Percentiles rank a stretch among this genome's conserved stretches.
Evolutionary conservation across 1,140 invertebrate genomes (phyloP).

Genomic region (Euwallacea similis): DNA sequence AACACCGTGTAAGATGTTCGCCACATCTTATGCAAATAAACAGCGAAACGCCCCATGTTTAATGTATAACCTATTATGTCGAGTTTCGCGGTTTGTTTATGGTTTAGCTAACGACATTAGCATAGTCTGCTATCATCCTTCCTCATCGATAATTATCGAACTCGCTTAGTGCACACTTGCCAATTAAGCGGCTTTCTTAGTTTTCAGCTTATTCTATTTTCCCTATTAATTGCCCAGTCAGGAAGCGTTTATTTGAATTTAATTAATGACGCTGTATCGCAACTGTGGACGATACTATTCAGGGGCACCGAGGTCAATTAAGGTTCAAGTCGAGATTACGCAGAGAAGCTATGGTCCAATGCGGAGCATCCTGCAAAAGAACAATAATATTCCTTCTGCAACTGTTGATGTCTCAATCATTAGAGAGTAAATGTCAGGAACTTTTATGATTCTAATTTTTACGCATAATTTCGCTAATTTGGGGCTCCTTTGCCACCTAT

Average conservation of each 20-base stretch:
- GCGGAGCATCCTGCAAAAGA: too few species aligned
- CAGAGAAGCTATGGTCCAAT: background rate
- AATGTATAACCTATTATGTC: constrained; percentile 38
- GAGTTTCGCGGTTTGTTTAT: constrained; percentile 37
- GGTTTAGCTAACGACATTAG: constrained; percentile 33
- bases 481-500: too few species aligned
- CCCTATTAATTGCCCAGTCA: background rate
- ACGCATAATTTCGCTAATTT: too few species aligned
- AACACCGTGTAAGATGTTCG: constrained; percentile 35
- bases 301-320: background rate
- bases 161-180: constrained; percentile 23
- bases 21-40: constrained; percentile 37
- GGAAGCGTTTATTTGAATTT: constrained; percentile 3
- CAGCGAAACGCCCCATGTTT: constrained; percentile 28
- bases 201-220: constrained; percentile 6
- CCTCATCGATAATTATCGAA: constrained; percentile 33
- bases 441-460: too few species aligned
- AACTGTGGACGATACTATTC: too few species aligned
- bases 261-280: background rate
- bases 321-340: background rate
- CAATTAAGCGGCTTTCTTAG: constrained; percentile 18
- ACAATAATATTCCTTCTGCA: too few species aligned
- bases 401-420: too few species aligned
- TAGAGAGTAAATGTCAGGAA: too few species aligned
- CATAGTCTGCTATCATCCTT: constrained; percentile 33